phyloP scores from a whole-genome alignment of 2,113 vertebrate genomes.

The Tupaia tana region DNA sequence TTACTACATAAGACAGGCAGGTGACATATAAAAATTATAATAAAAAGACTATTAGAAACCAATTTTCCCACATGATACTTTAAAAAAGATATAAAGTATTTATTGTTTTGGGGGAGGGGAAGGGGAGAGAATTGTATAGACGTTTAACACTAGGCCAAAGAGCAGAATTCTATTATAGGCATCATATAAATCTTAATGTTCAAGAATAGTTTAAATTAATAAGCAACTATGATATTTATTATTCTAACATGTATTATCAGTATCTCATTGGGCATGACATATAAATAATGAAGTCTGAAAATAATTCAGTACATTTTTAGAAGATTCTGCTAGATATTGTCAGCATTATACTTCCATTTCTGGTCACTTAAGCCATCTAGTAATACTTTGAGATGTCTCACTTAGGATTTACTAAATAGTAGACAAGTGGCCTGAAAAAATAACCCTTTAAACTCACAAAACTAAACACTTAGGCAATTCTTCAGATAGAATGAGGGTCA shows the following conservation, averaged over 20 bases:
- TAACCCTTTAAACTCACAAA: neutral
- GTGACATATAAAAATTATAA: conserved; percentile 16
- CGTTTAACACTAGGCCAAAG: conserved; percentile 7
- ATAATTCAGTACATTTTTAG: conserved; percentile 11
- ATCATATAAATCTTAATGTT: conserved; percentile 29
- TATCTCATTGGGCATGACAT: conserved; percentile 2
- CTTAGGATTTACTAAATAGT: conserved; percentile 9
- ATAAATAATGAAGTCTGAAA: conserved; percentile 37
- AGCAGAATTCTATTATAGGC: neutral
- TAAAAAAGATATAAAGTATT: conserved; percentile 49
- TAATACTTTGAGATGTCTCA: conserved; percentile 33
- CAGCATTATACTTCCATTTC: conserved; percentile 58
- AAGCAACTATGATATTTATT: conserved; percentile 41
- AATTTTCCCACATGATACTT: neutral
- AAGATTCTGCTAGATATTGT: conserved; percentile 36
- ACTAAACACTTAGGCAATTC: neutral
- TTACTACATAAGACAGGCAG: conserved; percentile 23
- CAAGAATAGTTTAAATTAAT: conserved; percentile 41
- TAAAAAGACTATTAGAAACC: conserved; percentile 16
- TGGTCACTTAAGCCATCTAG: neutral
- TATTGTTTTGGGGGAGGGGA: neutral
- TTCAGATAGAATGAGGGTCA: conserved; percentile 27
- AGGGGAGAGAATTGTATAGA: neutral
- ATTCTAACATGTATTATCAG: conserved; percentile 28
- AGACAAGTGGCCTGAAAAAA: conserved; percentile 37